A percentile compares a stretch with the other conserved stretches of the same genome.
phyloP scores from a whole-genome alignment of 1,140 invertebrate genomes.

The Pachyrhynchus sulphureomaculatus region DNA sequence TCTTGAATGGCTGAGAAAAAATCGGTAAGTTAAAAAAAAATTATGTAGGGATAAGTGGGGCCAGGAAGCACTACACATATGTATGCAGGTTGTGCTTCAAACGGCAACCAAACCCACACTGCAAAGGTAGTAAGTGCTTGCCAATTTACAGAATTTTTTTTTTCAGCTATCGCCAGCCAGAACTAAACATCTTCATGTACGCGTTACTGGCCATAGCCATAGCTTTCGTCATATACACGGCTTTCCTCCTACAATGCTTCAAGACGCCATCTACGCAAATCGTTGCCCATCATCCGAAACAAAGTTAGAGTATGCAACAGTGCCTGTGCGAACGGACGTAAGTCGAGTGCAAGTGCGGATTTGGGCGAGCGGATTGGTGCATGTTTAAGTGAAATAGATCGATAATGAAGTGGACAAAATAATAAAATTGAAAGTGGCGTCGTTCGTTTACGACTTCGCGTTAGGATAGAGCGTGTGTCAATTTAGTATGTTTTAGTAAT shows the following conservation, averaged over 20 bases:
- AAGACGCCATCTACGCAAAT: slow-evolving; percentile 58
- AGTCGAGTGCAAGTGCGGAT: not conserved
- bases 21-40: slow-evolving; percentile 55
- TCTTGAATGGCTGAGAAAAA: slow-evolving; percentile 91
- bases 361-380: not conserved
- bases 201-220: slow-evolving; percentile 81
- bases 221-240: slow-evolving; percentile 86
- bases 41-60: not conserved
- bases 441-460: too few relatives aligned
- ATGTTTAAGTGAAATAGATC: not conserved
- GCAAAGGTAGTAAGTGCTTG: too few relatives aligned
- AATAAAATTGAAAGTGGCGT: too few relatives aligned
- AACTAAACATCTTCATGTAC: slow-evolving; percentile 94
- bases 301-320: slow-evolving; percentile 22
- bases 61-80: too few relatives aligned
- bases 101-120: too few relatives aligned
- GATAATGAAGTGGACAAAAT: too few relatives aligned
- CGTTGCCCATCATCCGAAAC: slow-evolving; percentile 63
- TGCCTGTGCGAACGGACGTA: not conserved
- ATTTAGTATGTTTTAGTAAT: too few relatives aligned
- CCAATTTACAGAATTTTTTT: too few relatives aligned
- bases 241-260: slow-evolving; percentile 88
- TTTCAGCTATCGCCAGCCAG: slow-evolving; percentile 76
- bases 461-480: too few relatives aligned
- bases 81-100: too few relatives aligned